Evolutionary conservation across 2,888 invertebrate species (phyloP).

Genomic region (Stenolophus ochropezus): DNA sequence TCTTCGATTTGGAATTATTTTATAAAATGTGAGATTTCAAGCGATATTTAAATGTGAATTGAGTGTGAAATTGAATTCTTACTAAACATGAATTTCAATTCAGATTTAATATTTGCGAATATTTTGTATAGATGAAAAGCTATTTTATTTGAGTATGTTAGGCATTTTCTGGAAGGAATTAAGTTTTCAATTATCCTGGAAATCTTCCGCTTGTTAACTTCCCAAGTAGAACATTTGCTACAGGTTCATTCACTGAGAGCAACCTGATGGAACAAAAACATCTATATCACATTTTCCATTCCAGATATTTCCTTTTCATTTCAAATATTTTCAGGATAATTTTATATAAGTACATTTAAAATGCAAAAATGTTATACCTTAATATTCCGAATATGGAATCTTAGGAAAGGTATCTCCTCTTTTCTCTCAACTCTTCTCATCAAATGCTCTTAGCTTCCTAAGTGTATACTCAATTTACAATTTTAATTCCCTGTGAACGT

Average conservation of each 20-base stretch:
- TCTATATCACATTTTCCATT: not conserved
- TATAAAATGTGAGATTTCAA: not conserved
- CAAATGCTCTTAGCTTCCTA: too few species aligned
- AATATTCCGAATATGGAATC: too few species aligned
- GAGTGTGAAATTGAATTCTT: not conserved
- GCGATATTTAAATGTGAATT: not conserved
- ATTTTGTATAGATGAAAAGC: not conserved
- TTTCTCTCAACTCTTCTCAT: too few species aligned
- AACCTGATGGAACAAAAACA: not conserved
- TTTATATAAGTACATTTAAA: not conserved
- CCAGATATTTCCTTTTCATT: not conserved
- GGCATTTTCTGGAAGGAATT: not conserved
- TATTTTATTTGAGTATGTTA: not conserved
- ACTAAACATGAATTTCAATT: conserved; percentile 4
- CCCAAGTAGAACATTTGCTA: not conserved
- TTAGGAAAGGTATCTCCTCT: too few species aligned
- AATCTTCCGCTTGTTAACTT: not conserved
- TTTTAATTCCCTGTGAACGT: not conserved
- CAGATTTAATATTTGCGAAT: conserved; percentile 6
- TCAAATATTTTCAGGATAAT: not conserved
- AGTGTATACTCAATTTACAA: not conserved
- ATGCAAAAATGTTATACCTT: too few species aligned
- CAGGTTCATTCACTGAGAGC: not conserved
- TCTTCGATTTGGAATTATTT: not conserved
- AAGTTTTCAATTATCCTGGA: not conserved